A percentile compares a stretch with the other conserved stretches of the same genome.
Evolutionary conservation across 1,140 invertebrate genomes (phyloP).

Genomic region (Saxidomus purpurata): DNA sequence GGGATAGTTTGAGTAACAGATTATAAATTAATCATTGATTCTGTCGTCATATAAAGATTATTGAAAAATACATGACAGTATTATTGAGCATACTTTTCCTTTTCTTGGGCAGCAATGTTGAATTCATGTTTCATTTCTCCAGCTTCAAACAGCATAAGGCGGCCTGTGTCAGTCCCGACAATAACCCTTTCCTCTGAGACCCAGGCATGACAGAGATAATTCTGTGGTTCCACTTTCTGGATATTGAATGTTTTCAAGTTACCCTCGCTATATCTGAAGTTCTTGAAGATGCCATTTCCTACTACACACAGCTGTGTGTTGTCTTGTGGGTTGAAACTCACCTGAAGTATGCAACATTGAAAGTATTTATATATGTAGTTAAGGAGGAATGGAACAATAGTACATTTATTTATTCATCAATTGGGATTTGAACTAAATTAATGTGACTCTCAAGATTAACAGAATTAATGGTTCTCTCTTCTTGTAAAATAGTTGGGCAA

Average conservation of each 20-base stretch:
- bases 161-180: constrained; percentile 91
- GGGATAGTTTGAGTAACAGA: too few relatives aligned
- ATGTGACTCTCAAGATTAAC: too few relatives aligned
- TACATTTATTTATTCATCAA: too few relatives aligned
- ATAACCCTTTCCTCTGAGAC: constrained; percentile 91
- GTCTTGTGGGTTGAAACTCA: constrained; percentile 93
- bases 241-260: constrained; percentile 94
- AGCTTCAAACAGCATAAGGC: constrained; percentile 92
- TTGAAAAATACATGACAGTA: too few relatives aligned
- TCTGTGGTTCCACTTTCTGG: constrained; percentile 92
- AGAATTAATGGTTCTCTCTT: too few relatives aligned
- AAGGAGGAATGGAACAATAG: too few relatives aligned
- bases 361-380: neutral
- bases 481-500: too few relatives aligned
- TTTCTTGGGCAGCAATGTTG: constrained; percentile 74
- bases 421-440: too few relatives aligned
- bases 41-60: too few relatives aligned
- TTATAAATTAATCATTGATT: too few relatives aligned
- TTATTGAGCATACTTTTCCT: constrained; percentile 19
- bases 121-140: constrained; percentile 91
- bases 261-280: constrained; percentile 93
- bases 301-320: constrained; percentile 91
- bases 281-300: constrained; percentile 91
- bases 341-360: constrained; percentile 86
- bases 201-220: constrained; percentile 89